phyloP scores from a whole-genome alignment of 2,888 invertebrate genomes.

The Hypomecis atomaria region DNA sequence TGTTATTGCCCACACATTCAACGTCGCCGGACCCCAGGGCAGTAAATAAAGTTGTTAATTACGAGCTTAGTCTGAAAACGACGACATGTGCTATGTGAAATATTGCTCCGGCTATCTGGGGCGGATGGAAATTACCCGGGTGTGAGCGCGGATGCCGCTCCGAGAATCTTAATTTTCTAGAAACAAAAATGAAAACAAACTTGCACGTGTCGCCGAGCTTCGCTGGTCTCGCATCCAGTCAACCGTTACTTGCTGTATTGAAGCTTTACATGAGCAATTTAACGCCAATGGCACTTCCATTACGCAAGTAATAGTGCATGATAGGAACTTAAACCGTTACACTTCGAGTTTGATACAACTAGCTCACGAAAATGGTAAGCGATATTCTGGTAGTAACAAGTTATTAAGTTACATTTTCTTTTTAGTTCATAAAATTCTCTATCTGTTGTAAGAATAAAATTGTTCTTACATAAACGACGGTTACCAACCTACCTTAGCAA shows the following conservation, averaged over 20 bases:
- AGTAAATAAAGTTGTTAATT: conserved; percentile 37
- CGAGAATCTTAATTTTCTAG: conserved; percentile 67
- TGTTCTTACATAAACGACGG: no score
- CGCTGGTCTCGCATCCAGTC: conserved; percentile 11
- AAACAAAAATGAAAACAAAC: conserved; percentile 69
- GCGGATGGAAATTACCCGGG: conserved; percentile 64
- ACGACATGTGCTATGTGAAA: conserved; percentile 62
- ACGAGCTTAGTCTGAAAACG: conserved; percentile 51
- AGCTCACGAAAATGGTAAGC: no score
- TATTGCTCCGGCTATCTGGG: conserved; percentile 67
- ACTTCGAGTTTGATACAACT: no score
- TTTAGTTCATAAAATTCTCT: no score
- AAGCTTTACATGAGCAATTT: conserved; percentile 28
- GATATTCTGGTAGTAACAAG: no score
- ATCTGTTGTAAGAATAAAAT: no score
- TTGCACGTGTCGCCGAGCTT: conserved; percentile 38
- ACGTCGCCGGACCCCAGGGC: conserved; percentile 18
- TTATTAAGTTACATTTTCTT: no score
- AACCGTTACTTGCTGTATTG: conserved; percentile 23
- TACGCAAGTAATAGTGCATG: neutral
- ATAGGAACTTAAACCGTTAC: neutral
- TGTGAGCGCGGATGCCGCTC: conserved; percentile 44
- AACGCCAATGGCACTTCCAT: conserved; percentile 15
- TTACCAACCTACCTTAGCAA: no score
- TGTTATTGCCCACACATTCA: conserved; percentile 21